Base-by-base conservation (phyloP, 2,888 invertebrate genomes). In the Nudaria mundana region DNA sequence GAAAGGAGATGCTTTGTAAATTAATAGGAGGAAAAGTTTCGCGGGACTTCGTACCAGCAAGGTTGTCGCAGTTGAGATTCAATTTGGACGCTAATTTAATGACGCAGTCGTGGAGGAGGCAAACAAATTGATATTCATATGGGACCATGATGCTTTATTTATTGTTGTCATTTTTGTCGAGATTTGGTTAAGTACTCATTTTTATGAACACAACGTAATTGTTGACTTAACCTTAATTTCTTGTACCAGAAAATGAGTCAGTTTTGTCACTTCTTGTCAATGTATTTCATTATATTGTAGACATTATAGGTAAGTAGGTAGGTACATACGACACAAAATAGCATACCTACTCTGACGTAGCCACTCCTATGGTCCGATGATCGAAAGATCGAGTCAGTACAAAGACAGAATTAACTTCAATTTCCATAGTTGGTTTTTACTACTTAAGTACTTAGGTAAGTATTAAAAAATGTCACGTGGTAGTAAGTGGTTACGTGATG, bases 121-220 rank as follows among this genome's bases (percentile, higher is more conserved):
- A 85, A 86, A 83, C 86, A 87, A 84, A 87, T 88, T 87, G 87
- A 86, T 86, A 88, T 87, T 86, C 88, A 88, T 85, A 86, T 87
- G 87, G 86, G 87, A 86, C 83, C 73, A 67, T 66, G 69, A 64
- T 63, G 67, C 69, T 70, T 76, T 77, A 73, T 77, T 57, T 78
- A 67, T 73, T 78, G 71, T 76, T 76, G 75, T 71, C 76, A 67
- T 76, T 79, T 76, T 64, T 66, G 56, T 52, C 65, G 53, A 34
- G 37, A 51, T 58, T 62, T 50, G 48, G 66, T 66, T 66, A 56
- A 48, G 52, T 37, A 48, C 42, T 57, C 46, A 46, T 49, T 46
- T 52, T 15, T 29, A n/a, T 15, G 26, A 16, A 39, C 37, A 31
- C 37, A 11, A 24, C 22, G 20, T 30, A 22, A 38, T 44, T 44